phyloP scores from a whole-genome alignment of 1,140 invertebrate genomes.

The Cydia amplana region DNA sequence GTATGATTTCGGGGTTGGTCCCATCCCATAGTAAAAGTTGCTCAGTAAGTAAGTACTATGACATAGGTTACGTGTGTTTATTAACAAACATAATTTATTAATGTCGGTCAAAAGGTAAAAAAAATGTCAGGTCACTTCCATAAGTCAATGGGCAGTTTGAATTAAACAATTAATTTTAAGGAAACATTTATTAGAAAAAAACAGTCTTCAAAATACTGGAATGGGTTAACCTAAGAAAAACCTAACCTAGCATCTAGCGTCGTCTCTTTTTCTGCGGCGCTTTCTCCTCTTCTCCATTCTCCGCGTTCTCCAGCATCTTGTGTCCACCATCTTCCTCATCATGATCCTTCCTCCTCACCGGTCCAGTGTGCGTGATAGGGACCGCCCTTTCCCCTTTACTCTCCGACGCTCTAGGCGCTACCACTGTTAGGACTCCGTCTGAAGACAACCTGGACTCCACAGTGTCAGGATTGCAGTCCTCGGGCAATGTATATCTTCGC shows the following conservation, averaged over 20 bases:
- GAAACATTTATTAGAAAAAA: slow-evolving; percentile 33
- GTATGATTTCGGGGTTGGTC: no score
- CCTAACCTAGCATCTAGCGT: slow-evolving; percentile 45
- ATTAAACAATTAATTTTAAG: background rate
- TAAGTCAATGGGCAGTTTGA: background rate
- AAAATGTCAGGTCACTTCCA: no score
- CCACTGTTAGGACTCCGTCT: slow-evolving; percentile 87
- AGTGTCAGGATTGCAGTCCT: slow-evolving; percentile 83
- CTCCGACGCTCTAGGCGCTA: slow-evolving; percentile 76
- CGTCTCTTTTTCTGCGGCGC: slow-evolving; percentile 62
- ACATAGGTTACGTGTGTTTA: no score
- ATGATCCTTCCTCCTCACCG: slow-evolving; percentile 57
- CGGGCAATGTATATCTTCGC: slow-evolving; percentile 85
- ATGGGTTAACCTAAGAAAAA: slow-evolving; percentile 25
- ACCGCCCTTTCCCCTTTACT: slow-evolving; percentile 54
- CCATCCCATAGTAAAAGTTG: no score
- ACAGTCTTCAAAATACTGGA: slow-evolving; percentile 43
- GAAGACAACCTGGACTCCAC: slow-evolving; percentile 86
- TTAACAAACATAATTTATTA: no score
- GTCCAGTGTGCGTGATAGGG: slow-evolving; percentile 63
- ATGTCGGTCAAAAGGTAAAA: no score
- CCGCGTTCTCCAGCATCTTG: slow-evolving; percentile 44
- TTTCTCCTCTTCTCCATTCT: slow-evolving; percentile 44
- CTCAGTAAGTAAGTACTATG: no score
- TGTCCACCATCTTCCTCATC: slow-evolving; percentile 46